A percentile compares a stretch with the other conserved stretches of the same genome.
Evolutionary conservation across 2,113 vertebrate species (phyloP).

Genomic region (Chloebia gouldiae): DNA sequence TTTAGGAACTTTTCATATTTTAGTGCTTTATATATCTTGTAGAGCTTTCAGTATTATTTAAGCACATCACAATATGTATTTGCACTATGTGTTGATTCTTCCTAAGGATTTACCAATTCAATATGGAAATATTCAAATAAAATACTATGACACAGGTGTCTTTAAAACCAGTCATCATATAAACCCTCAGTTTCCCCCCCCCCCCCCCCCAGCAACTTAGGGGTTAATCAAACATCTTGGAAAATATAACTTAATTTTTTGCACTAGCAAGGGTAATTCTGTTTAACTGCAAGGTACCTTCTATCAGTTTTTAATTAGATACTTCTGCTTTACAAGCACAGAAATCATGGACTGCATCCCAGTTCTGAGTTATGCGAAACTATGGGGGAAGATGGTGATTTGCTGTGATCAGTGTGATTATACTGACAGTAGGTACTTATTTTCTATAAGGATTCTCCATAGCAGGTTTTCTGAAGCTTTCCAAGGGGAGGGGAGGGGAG

Average conservation of each 20-base stretch:
- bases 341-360: neutral
- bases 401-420: neutral
- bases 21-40: neutral
- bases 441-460: neutral
- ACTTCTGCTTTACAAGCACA: neutral
- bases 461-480: neutral
- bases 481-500: neutral
- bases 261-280: neutral
- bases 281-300: neutral
- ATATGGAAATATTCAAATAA: neutral
- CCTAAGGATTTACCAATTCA: neutral
- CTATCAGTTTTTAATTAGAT: neutral
- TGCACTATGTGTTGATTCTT: neutral
- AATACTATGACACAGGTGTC: rapidly evolving
- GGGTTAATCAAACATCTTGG: neutral
- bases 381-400: rapidly evolving
- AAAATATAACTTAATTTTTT: neutral
- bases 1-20: neutral
- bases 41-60: neutral
- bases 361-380: neutral
- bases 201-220: neutral
- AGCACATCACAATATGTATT: neutral
- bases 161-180: neutral
- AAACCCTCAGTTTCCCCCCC: neutral
- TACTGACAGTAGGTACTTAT: neutral